Conservation (phyloP, 2,113 vertebrate species). For the Phrynocephalus versicolor region DNA sequence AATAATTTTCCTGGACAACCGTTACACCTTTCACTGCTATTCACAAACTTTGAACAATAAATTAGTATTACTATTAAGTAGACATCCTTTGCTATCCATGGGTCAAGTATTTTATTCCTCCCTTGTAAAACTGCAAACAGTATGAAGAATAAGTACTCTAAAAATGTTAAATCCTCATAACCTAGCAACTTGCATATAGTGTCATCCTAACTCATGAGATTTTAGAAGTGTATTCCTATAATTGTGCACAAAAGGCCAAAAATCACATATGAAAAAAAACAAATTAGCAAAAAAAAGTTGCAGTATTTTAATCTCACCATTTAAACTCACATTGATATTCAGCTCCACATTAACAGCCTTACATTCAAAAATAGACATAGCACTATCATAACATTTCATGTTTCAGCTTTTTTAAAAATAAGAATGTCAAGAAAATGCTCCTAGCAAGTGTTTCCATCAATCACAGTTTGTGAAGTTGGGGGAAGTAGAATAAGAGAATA, state of each 20-base stretch:
- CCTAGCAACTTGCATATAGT: conserved; percentile 54
- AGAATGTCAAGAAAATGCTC: conserved; percentile 68
- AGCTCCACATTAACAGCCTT: conserved; percentile 71
- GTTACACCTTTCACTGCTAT: background rate
- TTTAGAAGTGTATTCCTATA: conserved; percentile 57
- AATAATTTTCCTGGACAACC: background rate
- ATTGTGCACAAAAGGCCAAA: conserved; percentile 68
- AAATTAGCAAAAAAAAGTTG: conserved; percentile 65
- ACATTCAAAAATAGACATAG: conserved; percentile 75
- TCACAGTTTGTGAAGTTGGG: conserved; percentile 49
- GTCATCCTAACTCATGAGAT: conserved; percentile 55
- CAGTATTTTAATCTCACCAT: conserved; percentile 70
- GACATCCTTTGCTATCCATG: background rate
- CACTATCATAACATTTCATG: conserved; percentile 68
- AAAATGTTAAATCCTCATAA: conserved; percentile 30
- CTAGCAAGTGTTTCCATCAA: conserved; percentile 69
- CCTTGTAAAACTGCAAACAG: background rate
- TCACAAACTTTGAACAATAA: background rate
- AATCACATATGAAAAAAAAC: conserved; percentile 75
- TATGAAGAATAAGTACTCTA: conserved; percentile 2
- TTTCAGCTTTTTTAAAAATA: conserved; percentile 60
- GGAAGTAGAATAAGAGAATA: background rate
- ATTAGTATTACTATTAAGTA: background rate
- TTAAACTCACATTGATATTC: conserved; percentile 69
- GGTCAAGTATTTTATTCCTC: background rate